A percentile compares a stretch with the other conserved stretches of the same genome.
Evolutionary conservation across 2,888 invertebrate genomes (phyloP).

Genomic region (Drosophila anomalipes): DNA sequence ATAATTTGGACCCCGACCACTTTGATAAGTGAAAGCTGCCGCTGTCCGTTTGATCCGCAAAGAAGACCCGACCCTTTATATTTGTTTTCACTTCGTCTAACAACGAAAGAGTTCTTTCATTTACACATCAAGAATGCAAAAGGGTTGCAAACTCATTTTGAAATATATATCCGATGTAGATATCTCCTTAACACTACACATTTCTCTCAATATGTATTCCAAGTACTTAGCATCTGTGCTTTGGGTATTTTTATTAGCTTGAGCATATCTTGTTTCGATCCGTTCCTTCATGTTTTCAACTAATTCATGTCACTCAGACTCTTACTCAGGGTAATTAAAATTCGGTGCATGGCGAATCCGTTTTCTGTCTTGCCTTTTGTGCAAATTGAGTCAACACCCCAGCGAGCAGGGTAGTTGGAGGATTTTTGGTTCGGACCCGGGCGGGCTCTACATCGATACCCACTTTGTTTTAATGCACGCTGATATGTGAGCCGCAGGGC

Average conservation of each 20-base stretch:
- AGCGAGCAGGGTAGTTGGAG: constrained; percentile 1
- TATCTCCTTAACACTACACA: not conserved
- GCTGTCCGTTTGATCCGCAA: constrained; percentile 61
- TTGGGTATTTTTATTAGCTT: not conserved
- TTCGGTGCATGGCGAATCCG: constrained; percentile 11
- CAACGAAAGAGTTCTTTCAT: not conserved
- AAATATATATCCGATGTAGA: not conserved
- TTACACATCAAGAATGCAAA: not conserved
- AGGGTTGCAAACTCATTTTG: not conserved
- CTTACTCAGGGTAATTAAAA: constrained; percentile 25
- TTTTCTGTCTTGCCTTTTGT: constrained; percentile 53
- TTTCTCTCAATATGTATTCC: not conserved
- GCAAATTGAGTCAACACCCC: constrained; percentile 69
- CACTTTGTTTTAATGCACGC: constrained; percentile 80
- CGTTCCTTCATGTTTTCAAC: not conserved
- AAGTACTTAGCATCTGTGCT: not conserved
- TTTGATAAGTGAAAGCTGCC: constrained; percentile 70
- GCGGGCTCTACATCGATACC: constrained; percentile 77
- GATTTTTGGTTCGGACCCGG: constrained; percentile 42
- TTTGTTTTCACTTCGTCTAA: constrained; percentile 21
- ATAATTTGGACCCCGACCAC: constrained; percentile 74
- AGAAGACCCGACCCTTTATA: constrained; percentile 51
- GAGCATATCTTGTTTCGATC: not conserved
- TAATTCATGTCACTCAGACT: not conserved
- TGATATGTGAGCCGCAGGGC: constrained; percentile 79